Evolutionary conservation across 2,888 invertebrate genomes (phyloP), one percentile per base, ranked within the genome.

Genomic region (Rotaria socialis): DNA sequence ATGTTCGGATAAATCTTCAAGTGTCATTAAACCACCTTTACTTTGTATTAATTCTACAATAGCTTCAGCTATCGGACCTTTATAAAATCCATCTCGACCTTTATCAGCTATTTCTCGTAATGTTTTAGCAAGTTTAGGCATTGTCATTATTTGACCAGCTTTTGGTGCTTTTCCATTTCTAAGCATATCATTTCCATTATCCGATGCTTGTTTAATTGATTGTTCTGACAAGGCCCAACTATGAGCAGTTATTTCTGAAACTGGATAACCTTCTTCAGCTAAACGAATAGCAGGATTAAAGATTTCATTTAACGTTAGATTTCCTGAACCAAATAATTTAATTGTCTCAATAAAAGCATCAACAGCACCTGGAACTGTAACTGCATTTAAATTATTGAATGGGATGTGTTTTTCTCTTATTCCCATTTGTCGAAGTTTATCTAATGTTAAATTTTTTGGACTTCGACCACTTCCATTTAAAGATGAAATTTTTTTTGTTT

Each of bases 131-230:
- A 90, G 88, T 55, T 88, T 85, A 35, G 89, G 89, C 86, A 90
- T 88, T 87, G 87, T 89, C 89, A 91, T 91, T 8, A 91, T 89
- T 87, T 91, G 89, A 6, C 91, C 91, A 85, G 89, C 89, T 86
- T 87, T 87, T 0, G 92, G 92, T 22, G 91, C 90, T 58, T 87
- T 86, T 1, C 90, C 90, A 87, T 90, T 88, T 22, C 90, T 85
- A 10, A 91, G 88, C 88, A 92, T 87, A 85, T 91, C 91, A 56
- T 87, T 85, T 2, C 91, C 91, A 88, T 89, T 87, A 86, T 90
- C 90, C 6, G 85, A 87, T 1, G 88, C 80, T 75, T 89, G 87
- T 67, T 87, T 87, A 27, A 90, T 87, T 27, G 88, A n/a, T 19
- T 84, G 60, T 50, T 60, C 60, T 60, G 27, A n/a, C 7, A 2